Evolutionary conservation across 2,797 vertebrate genomes (phyloP).

Genomic region (Borostomias antarcticus): DNA sequence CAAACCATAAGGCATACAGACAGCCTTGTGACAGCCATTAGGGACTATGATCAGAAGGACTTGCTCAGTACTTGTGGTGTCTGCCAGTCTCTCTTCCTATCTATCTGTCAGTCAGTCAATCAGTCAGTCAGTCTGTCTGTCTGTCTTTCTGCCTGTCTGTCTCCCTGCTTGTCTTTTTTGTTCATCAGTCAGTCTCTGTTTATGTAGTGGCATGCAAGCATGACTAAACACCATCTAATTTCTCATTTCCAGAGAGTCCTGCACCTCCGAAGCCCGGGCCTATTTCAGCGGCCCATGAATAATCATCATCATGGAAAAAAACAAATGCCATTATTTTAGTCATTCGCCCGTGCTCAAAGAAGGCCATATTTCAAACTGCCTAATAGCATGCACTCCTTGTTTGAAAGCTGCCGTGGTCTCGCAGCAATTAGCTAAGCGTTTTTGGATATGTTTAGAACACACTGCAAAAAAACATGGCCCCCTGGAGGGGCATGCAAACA

Average conservation of each 20-base stretch:
- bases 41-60: too few species aligned
- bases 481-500: constrained; percentile 15
- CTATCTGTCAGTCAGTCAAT: too few species aligned
- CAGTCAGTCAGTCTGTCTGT: too few species aligned
- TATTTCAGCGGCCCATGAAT: constrained; percentile 50
- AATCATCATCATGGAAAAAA: constrained; percentile 41
- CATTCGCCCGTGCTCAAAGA: constrained; percentile 27
- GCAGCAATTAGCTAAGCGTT: constrained; percentile 64
- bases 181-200: too few species aligned
- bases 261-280: too few species aligned
- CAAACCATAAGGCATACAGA: too few species aligned
- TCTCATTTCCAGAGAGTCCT: constrained; percentile 38
- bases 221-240: constrained; percentile 31
- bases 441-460: constrained; percentile 44
- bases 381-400: constrained; percentile 45
- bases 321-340: constrained; percentile 40
- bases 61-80: background rate
- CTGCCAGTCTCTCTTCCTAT: constrained; percentile 27
- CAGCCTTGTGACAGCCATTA: too few species aligned
- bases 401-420: constrained; percentile 34
- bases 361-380: constrained; percentile 57
- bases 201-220: constrained; percentile 38
- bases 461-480: constrained; percentile 39
- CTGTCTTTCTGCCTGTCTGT: too few species aligned
- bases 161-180: too few species aligned